These are phyloP conservation scores for Iselma pallidipennis DNA, from an alignment of 2,888 invertebrate genomes.

Conservation along the genomic window DNA sequence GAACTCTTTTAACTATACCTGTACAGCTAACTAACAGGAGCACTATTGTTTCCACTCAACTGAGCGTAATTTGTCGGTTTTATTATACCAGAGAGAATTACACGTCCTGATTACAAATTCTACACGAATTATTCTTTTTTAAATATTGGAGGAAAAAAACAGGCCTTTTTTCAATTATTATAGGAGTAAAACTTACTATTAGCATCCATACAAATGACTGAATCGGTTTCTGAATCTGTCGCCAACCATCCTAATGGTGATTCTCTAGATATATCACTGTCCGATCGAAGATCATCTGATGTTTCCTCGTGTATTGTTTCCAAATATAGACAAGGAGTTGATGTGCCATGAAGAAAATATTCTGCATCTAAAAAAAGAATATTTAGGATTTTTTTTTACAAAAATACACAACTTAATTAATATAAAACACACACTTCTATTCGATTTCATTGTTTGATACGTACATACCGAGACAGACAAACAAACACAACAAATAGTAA, in stretches of 20 bases:
- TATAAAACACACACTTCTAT: no score
- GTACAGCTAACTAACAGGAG: no score
- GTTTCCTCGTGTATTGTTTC: conserved; percentile 90
- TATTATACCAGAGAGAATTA: not conserved
- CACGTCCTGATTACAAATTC: not conserved
- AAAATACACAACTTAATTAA: no score
- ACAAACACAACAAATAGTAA: not conserved
- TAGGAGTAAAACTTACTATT: conserved; percentile 44
- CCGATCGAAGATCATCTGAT: conserved; percentile 79
- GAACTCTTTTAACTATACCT: no score
- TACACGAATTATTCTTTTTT: no score
- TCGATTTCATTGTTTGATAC: not conserved
- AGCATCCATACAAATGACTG: conserved; percentile 72
- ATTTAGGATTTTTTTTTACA: not conserved
- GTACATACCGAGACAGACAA: not conserved
- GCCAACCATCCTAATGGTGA: conserved; percentile 58
- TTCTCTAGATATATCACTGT: conserved; percentile 63
- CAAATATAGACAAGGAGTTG: conserved; percentile 68
- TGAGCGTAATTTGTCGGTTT: conserved; percentile 11
- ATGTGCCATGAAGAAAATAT: conserved; percentile 51
- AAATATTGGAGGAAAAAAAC: no score
- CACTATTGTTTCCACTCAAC: conserved; percentile 11
- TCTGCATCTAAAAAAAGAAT: conserved; percentile 55
- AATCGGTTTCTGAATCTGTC: conserved; percentile 79
- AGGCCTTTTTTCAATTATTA: not conserved